Conservation (phyloP, 2,888 invertebrate species). For the Platerodrilus igneus region DNA sequence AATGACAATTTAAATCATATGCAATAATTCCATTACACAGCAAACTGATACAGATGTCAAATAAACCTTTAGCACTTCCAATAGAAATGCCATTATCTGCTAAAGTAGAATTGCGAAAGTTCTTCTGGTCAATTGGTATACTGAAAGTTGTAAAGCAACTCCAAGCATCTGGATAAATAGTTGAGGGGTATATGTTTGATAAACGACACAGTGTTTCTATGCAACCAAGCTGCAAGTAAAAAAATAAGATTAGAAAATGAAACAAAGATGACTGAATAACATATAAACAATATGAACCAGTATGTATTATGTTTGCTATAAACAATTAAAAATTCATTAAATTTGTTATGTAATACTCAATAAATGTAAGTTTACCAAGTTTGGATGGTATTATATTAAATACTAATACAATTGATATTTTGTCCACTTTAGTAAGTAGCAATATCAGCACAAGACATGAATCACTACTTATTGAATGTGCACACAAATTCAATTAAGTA, state of each 20-base stretch:
- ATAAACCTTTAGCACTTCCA: constrained; percentile 37
- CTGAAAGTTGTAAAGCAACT: constrained; percentile 45
- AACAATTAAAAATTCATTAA: too few species aligned
- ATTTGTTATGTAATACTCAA: too few species aligned
- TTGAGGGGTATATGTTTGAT: constrained; percentile 63
- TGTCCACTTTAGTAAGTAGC: too few species aligned
- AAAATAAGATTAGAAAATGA: constrained; percentile 32
- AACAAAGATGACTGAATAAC: constrained; percentile 10
- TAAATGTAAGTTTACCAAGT: too few species aligned
- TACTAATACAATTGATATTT: too few species aligned
- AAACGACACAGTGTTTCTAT: constrained; percentile 64
- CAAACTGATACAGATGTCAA: constrained; percentile 44
- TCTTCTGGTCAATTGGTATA: constrained; percentile 18
- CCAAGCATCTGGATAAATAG: constrained; percentile 65
- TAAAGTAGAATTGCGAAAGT: constrained; percentile 16
- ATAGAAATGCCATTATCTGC: constrained; percentile 18
- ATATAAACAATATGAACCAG: too few species aligned
- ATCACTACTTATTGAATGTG: too few species aligned
- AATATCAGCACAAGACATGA: too few species aligned
- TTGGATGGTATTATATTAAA: too few species aligned
- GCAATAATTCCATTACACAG: constrained; percentile 51
- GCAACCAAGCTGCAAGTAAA: constrained; percentile 63
- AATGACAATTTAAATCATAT: constrained; percentile 53
- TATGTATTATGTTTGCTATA: too few species aligned
- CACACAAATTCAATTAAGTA: too few species aligned